A percentile compares a stretch with the other conserved stretches of the same genome.
Evolutionary conservation across 2,888 invertebrate species (phyloP).

Genomic region (Drosophila mayaguana): DNA sequence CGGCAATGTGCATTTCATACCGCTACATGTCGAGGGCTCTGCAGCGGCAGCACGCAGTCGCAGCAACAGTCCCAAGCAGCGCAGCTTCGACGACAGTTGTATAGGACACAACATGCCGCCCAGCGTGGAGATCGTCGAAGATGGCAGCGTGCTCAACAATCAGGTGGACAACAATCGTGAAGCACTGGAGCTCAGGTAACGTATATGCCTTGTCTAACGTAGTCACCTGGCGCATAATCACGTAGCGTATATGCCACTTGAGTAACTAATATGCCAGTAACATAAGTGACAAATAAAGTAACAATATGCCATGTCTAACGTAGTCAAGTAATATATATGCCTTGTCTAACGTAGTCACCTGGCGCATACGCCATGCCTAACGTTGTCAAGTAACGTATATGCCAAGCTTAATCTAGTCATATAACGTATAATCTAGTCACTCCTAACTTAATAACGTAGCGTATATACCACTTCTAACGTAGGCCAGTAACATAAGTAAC

Average conservation of each 20-base stretch:
- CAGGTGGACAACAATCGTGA: constrained; percentile 41
- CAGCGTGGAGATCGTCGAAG: constrained; percentile 82
- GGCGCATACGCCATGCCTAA: not conserved
- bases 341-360: constrained; percentile 2
- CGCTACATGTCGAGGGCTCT: constrained; percentile 81
- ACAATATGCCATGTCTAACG: constrained; percentile 39
- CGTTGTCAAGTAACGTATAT: constrained; percentile 28
- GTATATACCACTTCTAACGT: constrained; percentile 40
- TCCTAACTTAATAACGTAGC: constrained; percentile 15
- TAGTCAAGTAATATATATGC: constrained; percentile 39
- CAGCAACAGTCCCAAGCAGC: constrained; percentile 70
- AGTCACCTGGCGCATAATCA: constrained; percentile 45
- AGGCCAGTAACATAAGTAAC: no score
- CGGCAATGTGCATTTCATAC: constrained; percentile 84
- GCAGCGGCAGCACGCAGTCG: constrained; percentile 57
- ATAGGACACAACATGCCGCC: constrained; percentile 74
- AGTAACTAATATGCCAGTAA: no score
- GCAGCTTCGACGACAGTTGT: constrained; percentile 82
- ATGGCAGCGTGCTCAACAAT: constrained; percentile 63
- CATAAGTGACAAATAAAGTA: no score
- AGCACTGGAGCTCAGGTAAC: constrained; percentile 66
- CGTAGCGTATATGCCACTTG: no score
- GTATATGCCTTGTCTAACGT: constrained; percentile 31
- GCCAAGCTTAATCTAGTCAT: constrained; percentile 13
- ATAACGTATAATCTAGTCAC: constrained; percentile 61